phyloP scores from a whole-genome alignment of 37 sponge, comb jelly and placozoan genomes.

The Spongilla lacustris region DNA sequence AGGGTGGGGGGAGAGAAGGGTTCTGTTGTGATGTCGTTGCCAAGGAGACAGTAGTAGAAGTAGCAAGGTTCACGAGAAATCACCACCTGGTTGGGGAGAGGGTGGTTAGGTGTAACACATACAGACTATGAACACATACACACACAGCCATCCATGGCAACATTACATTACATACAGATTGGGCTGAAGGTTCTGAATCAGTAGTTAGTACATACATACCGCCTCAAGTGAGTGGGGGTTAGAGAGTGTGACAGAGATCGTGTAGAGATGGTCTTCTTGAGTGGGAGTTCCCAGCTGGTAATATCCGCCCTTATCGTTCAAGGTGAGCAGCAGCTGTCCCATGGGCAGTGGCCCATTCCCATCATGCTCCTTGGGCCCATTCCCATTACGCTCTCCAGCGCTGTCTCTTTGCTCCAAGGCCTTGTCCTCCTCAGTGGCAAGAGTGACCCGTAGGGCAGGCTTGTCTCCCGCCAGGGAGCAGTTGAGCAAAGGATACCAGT shows the following conservation, averaged over 20 bases:
- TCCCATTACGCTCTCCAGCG: not conserved
- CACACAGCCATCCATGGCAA: not conserved
- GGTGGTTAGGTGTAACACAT: not conserved
- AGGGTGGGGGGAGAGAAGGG: constrained; percentile 53
- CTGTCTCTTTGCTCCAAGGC: not conserved
- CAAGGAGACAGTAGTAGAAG: constrained; percentile 74
- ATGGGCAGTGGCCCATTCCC: not conserved
- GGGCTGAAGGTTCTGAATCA: too few relatives aligned
- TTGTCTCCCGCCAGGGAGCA: constrained; percentile 52
- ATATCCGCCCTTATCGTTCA: constrained; percentile 62
- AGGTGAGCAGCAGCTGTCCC: constrained; percentile 21
- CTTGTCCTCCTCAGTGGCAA: constrained; percentile 61
- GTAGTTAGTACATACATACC: constrained; percentile 12
- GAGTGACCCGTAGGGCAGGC: constrained; percentile 72
- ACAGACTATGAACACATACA: not conserved
- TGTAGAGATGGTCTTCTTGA: constrained; percentile 37
- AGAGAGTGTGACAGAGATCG: constrained; percentile 62
- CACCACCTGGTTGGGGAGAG: not conserved
- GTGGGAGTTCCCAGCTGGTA: constrained; percentile 57
- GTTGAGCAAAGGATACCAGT: constrained; percentile 72
- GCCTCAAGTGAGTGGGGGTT: constrained; percentile 39
- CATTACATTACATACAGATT: not conserved
- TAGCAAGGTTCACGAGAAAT: constrained; percentile 10
- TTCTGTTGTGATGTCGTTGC: constrained; percentile 78
- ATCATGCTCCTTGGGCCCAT: constrained; percentile 6